Evolutionary conservation across 1,140 invertebrate species (phyloP), one percentile per base, ranked within the genome.

Genomic region (Drosophila grimshawi): DNA sequence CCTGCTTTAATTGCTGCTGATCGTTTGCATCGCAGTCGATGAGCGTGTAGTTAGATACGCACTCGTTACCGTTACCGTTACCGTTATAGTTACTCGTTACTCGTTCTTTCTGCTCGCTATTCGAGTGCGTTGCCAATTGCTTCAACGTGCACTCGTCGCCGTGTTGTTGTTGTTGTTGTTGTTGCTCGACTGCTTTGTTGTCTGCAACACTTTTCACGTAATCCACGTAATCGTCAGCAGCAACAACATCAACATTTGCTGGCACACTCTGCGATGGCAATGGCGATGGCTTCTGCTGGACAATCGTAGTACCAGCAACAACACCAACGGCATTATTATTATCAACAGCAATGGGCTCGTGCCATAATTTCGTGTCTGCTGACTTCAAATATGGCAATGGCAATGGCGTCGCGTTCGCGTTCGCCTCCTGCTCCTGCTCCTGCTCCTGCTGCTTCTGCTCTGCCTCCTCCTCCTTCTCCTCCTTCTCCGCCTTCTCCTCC

Each of bases 211-310:
- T 71, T 46, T 69, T 85, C 81, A 85, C 81, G 81, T 85, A 75
- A 85, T 86, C 81, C 81, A 85, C 73, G 80, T 83, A 83, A 83
- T 63, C 64, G 66, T 72, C 81, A 80, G 74, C 81, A 80, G 56
- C 77, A 77, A 73, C 73, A 81, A 80, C 49, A 65, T 49, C 76
- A 76, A 73, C 73, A 72, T 57, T 64, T 65, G 68, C 46, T 61
- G 75, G 70, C 76, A 61, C 45, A 41, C 57, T 53, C 57, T 64
- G 19, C 19, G 19, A 19, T 19, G 19, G 19, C 19, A n/a, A n/a
- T 43, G 10, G 39, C 39, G 39, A n/a, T 43, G 10, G 10, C 10
- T n/a, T 43, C 19, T 19, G 19, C 19, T 19, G 19, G 19, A 19
- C 19, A 19, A 19, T 19, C 19, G 19, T 19, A 19, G 19, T 19